Base-by-base conservation (phyloP, 35 echinoderm and acorn worm species). In the Lytechinus variegatus region DNA sequence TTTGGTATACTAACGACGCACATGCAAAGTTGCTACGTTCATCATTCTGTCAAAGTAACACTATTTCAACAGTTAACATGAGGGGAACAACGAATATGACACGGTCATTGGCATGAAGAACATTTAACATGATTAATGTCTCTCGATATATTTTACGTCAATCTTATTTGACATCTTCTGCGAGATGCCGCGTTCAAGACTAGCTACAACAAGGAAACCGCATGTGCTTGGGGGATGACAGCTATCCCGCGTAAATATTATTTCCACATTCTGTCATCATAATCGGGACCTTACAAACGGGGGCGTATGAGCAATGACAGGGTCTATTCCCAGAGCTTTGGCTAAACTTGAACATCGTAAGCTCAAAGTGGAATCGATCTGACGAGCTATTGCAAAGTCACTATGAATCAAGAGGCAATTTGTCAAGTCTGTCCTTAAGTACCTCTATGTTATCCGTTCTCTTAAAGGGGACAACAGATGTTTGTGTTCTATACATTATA, bases 201-300 rank as follows among this genome's bases (percentile, higher is more conserved):
- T 79, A 79, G 16, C 19, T n/a, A 7, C 66, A 24, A 79, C 66
- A 24, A 79, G 66, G 66, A 79, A 79, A 24, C 66, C 19, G 66
- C 66, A 79, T 79, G 66, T 79, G 66, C 66, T 79, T 79, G 21
- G 66, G 66, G 66, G 66, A 79, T 24, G 66, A 79, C 66, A 79
- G 66, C 66, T 79, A n/a, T 79, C 21, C 66, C 66, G 66, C 66
- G 66, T 79, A 79, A 79, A 79, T 79, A 79, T 79, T 79, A 79
- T 79, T 79, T 79, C 66, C 66, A 79, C 66, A 79, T 79, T 79
- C 66, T 79, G 19, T 79, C 19, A 79, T 79, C 66, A 79, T 79
- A 79, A 79, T 79, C 66, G 19, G 66, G 19, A 79, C 66, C 66
- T 79, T 79, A 79, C 66, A 79, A 79, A 79, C 66, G 66, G 66